Percentiles rank a stretch among this genome's conserved stretches.
phyloP scores from a whole-genome alignment of 2,888 invertebrate genomes.

The Drosophila robusta region DNA sequence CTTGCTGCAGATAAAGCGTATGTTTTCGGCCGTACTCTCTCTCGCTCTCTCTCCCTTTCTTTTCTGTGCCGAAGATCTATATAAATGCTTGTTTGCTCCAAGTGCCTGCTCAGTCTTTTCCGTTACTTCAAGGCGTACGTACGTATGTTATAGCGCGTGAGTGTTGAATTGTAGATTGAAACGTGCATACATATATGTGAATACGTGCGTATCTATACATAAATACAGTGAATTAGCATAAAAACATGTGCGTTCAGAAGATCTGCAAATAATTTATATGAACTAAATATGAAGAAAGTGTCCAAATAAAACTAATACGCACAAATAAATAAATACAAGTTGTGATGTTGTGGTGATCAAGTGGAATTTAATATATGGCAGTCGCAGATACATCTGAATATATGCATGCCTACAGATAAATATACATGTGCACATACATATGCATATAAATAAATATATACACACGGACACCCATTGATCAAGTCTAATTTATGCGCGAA shows the following conservation, averaged over 20 bases:
- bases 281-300: constrained; percentile 10
- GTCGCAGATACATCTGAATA: not conserved
- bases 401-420: constrained; percentile 6
- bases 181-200: constrained; percentile 4
- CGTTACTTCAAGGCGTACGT: constrained; percentile 58
- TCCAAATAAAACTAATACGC: constrained; percentile 22
- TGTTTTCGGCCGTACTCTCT: constrained; percentile 2
- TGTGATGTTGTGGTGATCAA: constrained; percentile 42
- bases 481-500: constrained; percentile 22
- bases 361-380: constrained; percentile 7
- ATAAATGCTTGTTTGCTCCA: constrained; percentile 39
- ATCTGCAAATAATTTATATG: constrained; percentile 25
- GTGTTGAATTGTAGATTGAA: constrained; percentile 21
- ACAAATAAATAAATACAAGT: constrained; percentile 14
- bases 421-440: not conserved
- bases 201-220: not conserved
- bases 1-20: constrained; percentile 19
- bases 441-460: not conserved
- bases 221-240: constrained; percentile 22
- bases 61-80: constrained; percentile 38
- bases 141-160: constrained; percentile 32
- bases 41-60: not conserved
- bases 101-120: constrained; percentile 51
- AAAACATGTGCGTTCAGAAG: constrained; percentile 45
- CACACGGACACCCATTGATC: constrained; percentile 2